phyloP scores from a whole-genome alignment of 2,888 invertebrate species.

The Cataglyphis rosenhaueri region DNA sequence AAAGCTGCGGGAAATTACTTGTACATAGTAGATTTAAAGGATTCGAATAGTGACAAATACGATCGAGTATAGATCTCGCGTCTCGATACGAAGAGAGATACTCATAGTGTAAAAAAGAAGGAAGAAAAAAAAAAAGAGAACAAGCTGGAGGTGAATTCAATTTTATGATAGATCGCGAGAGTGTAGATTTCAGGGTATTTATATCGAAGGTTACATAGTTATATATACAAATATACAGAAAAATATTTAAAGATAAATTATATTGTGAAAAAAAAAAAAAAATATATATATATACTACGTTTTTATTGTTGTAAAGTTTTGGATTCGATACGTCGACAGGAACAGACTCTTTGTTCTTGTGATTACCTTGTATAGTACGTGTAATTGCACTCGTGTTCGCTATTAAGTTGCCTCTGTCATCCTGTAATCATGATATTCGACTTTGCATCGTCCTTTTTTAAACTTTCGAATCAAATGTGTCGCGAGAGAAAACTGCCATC shows the following conservation, averaged over 20 bases:
- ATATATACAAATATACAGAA: slow-evolving; percentile 73
- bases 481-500: not conserved
- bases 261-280: slow-evolving; percentile 67
- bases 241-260: slow-evolving; percentile 75
- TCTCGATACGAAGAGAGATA: slow-evolving; percentile 41
- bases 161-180: slow-evolving; percentile 65
- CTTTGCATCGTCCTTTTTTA: not conserved
- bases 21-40: slow-evolving; percentile 71
- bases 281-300: slow-evolving; percentile 72
- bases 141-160: slow-evolving; percentile 39
- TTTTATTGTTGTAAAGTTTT: slow-evolving; percentile 75
- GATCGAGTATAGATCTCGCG: slow-evolving; percentile 18
- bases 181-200: slow-evolving; percentile 79
- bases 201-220: slow-evolving; percentile 78
- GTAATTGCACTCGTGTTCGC: slow-evolving; percentile 30
- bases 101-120: slow-evolving; percentile 63
- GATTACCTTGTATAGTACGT: slow-evolving; percentile 41
- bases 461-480: slow-evolving; percentile 13
- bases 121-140: not conserved
- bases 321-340: slow-evolving; percentile 51
- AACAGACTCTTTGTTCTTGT: slow-evolving; percentile 56
- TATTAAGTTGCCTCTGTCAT: slow-evolving; percentile 25
- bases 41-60: slow-evolving; percentile 30
- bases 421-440: slow-evolving; percentile 7
- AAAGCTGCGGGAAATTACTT: slow-evolving; percentile 39